Evolutionary conservation across 2,888 invertebrate genomes (phyloP).

Genomic region (Euproctis similis): DNA sequence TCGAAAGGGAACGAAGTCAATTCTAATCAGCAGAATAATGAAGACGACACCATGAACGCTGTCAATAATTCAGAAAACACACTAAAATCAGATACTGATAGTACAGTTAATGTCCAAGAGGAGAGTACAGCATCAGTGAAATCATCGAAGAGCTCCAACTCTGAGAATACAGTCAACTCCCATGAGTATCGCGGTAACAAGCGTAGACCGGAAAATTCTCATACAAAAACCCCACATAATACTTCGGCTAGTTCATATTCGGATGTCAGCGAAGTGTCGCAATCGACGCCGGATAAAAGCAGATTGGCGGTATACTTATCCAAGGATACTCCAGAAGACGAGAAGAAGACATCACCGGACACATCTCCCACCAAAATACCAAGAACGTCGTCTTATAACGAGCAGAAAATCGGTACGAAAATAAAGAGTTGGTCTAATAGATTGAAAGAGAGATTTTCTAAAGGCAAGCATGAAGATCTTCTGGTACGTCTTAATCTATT

Average conservation of each 20-base stretch:
- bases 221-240: too few relatives aligned
- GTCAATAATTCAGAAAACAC: background rate
- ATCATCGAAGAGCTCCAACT: background rate
- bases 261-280: background rate
- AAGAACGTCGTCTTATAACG: conserved; percentile 32
- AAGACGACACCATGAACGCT: background rate
- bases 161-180: background rate
- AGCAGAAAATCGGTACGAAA: conserved; percentile 49
- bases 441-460: conserved; percentile 28
- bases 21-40: background rate
- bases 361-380: conserved; percentile 17
- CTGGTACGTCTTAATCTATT: conserved; percentile 9
- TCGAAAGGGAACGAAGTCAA: conserved; percentile 6
- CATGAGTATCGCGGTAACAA: too few relatives aligned
- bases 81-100: background rate
- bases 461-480: conserved; percentile 16
- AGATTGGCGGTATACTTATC: background rate
- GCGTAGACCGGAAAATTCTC: too few relatives aligned
- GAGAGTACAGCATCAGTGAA: background rate
- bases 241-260: too few relatives aligned
- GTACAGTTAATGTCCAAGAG: background rate
- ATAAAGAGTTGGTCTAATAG: conserved; percentile 31
- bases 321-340: conserved; percentile 5
- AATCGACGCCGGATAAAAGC: conserved; percentile 1
- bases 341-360: conserved; percentile 10